These are phyloP conservation scores for Rhineura floridana DNA, from an alignment of 2,113 vertebrate genomes.

Conservation along the genomic window DNA sequence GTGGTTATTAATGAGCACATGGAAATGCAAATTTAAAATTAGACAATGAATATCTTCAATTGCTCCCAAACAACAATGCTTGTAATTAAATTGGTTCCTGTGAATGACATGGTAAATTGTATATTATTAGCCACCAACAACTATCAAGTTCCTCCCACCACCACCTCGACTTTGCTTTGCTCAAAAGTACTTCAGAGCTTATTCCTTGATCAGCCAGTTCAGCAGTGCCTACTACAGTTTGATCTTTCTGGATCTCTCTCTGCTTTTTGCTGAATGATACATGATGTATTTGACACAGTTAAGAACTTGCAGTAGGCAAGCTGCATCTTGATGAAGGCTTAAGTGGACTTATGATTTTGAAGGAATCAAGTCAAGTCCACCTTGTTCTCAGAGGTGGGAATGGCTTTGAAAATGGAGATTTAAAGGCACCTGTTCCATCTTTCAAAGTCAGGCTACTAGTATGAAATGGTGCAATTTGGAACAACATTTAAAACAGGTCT, in stretches of 20 bases:
- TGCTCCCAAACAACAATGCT: conserved; percentile 30
- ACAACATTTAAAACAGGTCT: neutral
- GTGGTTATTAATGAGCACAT: neutral
- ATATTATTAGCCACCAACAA: conserved; percentile 1
- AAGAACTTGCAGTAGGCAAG: neutral
- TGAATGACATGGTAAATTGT: conserved; percentile 12
- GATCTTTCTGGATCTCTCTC: neutral
- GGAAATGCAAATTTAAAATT: neutral
- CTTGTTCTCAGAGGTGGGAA: neutral
- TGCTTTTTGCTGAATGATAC: neutral
- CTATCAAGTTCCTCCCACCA: neutral
- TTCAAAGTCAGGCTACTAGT: neutral
- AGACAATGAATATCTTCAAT: conserved; percentile 40
- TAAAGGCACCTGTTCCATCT: neutral
- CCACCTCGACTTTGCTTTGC: neutral
- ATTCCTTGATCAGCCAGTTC: neutral
- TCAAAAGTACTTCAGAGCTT: neutral
- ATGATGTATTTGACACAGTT: neutral
- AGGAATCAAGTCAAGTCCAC: neutral
- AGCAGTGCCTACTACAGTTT: neutral
- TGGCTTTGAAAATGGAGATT: neutral
- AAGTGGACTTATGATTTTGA: neutral
- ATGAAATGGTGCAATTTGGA: neutral
- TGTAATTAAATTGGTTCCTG: conserved; percentile 25
- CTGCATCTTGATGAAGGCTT: neutral